Evolutionary conservation across 64 coral and sea anemone genomes (phyloP).

Genomic region (Pachyseris speciosa): DNA sequence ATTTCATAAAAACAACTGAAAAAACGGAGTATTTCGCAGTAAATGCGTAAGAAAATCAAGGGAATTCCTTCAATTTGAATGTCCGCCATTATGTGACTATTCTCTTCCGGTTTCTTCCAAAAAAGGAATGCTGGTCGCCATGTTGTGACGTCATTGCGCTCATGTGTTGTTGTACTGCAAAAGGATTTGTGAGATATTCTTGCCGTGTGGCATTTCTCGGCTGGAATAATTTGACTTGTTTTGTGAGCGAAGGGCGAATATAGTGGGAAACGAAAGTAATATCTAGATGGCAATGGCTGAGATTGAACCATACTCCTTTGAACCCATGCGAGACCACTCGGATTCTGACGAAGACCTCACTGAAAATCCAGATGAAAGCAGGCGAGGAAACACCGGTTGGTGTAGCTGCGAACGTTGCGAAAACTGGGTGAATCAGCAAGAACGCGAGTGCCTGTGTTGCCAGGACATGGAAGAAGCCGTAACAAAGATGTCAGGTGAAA

Average conservation of each 20-base stretch:
- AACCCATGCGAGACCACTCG: neutral
- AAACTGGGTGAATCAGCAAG: neutral
- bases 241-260: too few species aligned
- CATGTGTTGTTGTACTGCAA: too few species aligned
- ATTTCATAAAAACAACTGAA: too few species aligned
- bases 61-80: too few species aligned
- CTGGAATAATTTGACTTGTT: too few species aligned
- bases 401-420: neutral
- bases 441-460: neutral
- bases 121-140: neutral
- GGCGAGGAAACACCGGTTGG: neutral
- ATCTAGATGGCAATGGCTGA: neutral
- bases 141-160: neutral
- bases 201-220: too few species aligned
- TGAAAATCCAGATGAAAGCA: neutral
- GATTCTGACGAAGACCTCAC: neutral
- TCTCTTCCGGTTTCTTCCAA: too few species aligned
- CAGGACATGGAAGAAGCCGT: neutral
- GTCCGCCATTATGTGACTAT: too few species aligned
- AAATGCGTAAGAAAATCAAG: too few species aligned
- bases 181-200: too few species aligned
- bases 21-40: too few species aligned
- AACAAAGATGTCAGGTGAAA: constrained; percentile 6
- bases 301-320: neutral
- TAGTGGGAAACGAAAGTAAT: too few species aligned